A percentile compares a stretch with the other conserved stretches of the same genome.
Evolutionary conservation across 2,113 vertebrate species (phyloP).

Genomic region (Seriola aureovittata): DNA sequence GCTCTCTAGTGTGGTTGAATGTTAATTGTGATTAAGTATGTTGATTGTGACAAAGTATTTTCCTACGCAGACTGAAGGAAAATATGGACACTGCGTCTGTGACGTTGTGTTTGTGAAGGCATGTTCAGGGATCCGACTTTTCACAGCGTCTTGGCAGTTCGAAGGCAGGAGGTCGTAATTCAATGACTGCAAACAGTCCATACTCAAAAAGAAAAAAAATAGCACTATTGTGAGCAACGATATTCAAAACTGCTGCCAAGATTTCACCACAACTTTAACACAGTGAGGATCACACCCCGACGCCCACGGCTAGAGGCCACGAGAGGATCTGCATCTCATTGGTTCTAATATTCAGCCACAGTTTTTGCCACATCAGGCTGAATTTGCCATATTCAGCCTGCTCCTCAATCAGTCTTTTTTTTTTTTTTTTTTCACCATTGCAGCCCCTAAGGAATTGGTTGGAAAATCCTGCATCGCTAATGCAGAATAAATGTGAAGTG

Average conservation of each 20-base stretch:
- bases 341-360: not conserved
- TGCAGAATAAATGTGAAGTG: not conserved
- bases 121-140: not conserved
- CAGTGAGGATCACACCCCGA: not conserved
- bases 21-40: not conserved
- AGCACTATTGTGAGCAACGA: not conserved
- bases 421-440: not conserved
- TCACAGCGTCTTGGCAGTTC: not conserved
- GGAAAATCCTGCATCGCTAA: conserved; percentile 1
- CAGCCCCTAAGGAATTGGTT: not conserved
- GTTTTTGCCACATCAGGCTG: not conserved
- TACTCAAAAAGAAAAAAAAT: not conserved
- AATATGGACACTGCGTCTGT: not conserved
- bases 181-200: not conserved
- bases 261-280: not conserved
- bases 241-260: conserved; percentile 2
- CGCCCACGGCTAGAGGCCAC: not conserved
- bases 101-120: not conserved
- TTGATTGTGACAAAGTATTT: not conserved
- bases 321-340: conserved; percentile 6
- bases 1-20: not conserved
- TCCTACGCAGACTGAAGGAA: not conserved
- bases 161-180: not conserved
- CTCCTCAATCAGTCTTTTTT: not conserved
- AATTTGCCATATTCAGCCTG: not conserved